Percentiles rank a stretch among this genome's conserved stretches.
Evolutionary conservation across 2,888 invertebrate species (phyloP).

Genomic region (Nemurella pictetii): DNA sequence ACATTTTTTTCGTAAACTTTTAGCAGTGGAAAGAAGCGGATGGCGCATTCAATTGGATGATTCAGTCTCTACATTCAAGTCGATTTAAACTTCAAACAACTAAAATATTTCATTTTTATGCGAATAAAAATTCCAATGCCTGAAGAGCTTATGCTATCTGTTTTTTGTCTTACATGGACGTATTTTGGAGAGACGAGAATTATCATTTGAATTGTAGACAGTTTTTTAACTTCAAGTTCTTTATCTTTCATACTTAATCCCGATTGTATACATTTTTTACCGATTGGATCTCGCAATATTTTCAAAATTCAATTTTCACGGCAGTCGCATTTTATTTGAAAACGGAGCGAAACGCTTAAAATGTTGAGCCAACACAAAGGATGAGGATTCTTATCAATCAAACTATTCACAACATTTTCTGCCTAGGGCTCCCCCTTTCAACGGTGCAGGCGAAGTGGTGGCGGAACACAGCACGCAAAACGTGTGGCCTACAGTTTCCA

Average conservation of each 20-base stretch:
- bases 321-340: background rate
- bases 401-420: background rate
- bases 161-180: background rate
- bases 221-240: background rate
- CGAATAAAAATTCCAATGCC: background rate
- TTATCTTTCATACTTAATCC: background rate
- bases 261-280: background rate
- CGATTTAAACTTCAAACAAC: slow-evolving; percentile 10
- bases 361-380: background rate
- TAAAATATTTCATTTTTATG: background rate
- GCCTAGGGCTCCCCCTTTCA: background rate
- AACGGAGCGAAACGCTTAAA: background rate
- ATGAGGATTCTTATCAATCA: slow-evolving; percentile 1
- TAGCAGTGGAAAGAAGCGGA: background rate
- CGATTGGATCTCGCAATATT: background rate
- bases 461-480: background rate
- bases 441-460: background rate
- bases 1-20: background rate
- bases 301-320: background rate
- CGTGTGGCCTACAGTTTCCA: background rate
- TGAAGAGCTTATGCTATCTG: background rate
- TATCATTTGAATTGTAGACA: background rate
- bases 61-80: slow-evolving; percentile 1
- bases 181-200: background rate
- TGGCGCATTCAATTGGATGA: background rate